Evolutionary conservation across 2,888 invertebrate genomes (phyloP).

Genomic region (Odontocolon sp.): DNA sequence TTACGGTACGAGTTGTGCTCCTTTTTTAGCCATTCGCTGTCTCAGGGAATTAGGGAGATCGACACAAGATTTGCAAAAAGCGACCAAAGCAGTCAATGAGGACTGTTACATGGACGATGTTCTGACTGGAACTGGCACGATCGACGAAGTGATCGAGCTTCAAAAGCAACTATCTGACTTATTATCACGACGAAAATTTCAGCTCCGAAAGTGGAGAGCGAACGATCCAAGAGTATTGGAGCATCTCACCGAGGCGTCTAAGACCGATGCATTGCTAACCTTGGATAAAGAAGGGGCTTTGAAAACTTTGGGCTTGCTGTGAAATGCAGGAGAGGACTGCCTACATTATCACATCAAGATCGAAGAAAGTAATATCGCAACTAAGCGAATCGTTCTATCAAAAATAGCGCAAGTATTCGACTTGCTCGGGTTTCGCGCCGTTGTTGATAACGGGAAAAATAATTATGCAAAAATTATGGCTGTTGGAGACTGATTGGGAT

Average conservation of each 20-base stretch:
- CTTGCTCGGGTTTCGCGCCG: conserved; percentile 42
- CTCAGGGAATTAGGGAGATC: conserved; percentile 13
- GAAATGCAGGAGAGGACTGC: conserved; percentile 29
- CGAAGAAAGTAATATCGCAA: not conserved
- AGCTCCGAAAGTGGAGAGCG: conserved; percentile 41
- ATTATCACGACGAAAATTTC: conserved; percentile 19
- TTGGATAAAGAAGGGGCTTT: conserved; percentile 28
- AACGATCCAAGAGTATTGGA: conserved; percentile 31
- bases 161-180: conserved; percentile 8
- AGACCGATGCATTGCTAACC: conserved; percentile 32
- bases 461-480: conserved; percentile 35
- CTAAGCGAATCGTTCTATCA: conserved; percentile 43
- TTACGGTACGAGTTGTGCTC: conserved; percentile 42
- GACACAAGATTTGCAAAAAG: not conserved
- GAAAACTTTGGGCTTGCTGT: conserved; percentile 52
- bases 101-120: conserved; percentile 56
- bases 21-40: conserved; percentile 50
- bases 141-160: not conserved
- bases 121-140: conserved; percentile 26
- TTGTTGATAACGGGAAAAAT: conserved; percentile 37
- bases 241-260: conserved; percentile 5
- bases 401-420: conserved; percentile 43
- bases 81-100: conserved; percentile 23
- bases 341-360: conserved; percentile 29
- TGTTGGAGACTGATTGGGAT: conserved; percentile 20